Evolutionary conservation across 1,140 invertebrate species (phyloP), one percentile per base, ranked within the genome.

Genomic region (Hormaphis cornu): DNA sequence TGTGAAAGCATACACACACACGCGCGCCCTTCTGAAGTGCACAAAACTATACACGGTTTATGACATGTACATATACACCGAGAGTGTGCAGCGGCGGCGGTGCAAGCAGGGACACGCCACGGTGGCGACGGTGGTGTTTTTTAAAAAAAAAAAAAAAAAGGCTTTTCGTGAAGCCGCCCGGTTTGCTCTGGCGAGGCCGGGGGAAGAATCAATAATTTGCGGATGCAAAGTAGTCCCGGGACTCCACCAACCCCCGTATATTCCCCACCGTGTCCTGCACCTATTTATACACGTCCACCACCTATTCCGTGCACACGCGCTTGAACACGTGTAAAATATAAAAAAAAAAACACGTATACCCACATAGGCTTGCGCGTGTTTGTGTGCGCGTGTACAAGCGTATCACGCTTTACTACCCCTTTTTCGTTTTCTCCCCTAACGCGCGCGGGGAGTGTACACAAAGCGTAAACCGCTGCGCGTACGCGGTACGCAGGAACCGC

Each of bases 191-290:
- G 18, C 44, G 61, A 50, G 61, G 61, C 61, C 61, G 61, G 61
- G 35, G 61, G 61, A 66, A 66, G 61, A 66, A 66, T 66, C 61
- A 66, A 66, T 66, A 66, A 66, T 66, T 66, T 48, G 61, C 44
- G 61, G 61, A 66, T 63, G 59, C 59, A 63, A 66, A 66, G 44
- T 48, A 66, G 59, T 63, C 58, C 58, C 42, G 42, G 59, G 6
- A n/a, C n/a, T n/a, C 42, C 42, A 2, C 33, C 20, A 9, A 10
- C 58, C 14, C 40, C 22, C 9, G 30, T 33, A 9, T 6, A 9
- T 9, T 33, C 7, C 46, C 14, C n/a, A n/a, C n/a, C n/a, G n/a
- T n/a, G n/a, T n/a, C n/a, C 50, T 14, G 14, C 50, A 30, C 2
- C 26, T 6, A 18, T 53, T 28, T 24, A 28, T 16, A 52, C 26